Base-by-base conservation (phyloP, 64 coral and sea anemone species). In the Actinia equina region DNA sequence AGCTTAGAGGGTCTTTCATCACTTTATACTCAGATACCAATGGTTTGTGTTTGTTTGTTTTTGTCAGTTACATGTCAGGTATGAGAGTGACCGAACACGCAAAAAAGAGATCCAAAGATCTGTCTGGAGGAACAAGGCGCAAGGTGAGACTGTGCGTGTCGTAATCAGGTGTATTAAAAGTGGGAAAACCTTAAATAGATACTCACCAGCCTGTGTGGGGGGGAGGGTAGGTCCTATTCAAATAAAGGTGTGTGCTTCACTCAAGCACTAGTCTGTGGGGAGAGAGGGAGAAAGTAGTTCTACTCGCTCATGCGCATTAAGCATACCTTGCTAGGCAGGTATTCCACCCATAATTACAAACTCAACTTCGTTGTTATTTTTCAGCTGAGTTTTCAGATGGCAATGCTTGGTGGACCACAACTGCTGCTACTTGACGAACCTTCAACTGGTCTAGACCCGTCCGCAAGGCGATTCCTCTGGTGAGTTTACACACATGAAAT, bases 41-140 rank as follows among this genome's bases (percentile, higher is more conserved):
- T 41, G n/a, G 11, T 30, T 86, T 11, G 5, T 52, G 83, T 37
- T 37, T 37, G 30, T 37, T 37, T 37, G 30, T 37, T 37, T 37
- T 37, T 86, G 7, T 71, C 65, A 96, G 94, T 77, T 96, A 90
- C 54, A 64, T 96, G 81, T 77, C 85, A n/a, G 94, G 84, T 52
- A 86, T 96, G 55, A 96, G 86, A 80, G 89, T 96, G 25, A 86
- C 88, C 16, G 94, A 93, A 56, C 94, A 96, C 41, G 91, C 94
- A 41, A 86, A 87, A 6, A 96, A 93, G 82, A 86, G 27, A 43
- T 18, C 91, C 17, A 90, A 93, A 93, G 79, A 86, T 57, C 77
- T 93, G 59, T 96, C 94, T 71, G 94, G 94, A n/a, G 94, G 94
- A 88, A 93, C 94, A 20, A 96, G 90, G 54, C 45, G 94, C 60